Conservation (phyloP, 1,140 invertebrate species). For the Zaprionus ornatus region DNA sequence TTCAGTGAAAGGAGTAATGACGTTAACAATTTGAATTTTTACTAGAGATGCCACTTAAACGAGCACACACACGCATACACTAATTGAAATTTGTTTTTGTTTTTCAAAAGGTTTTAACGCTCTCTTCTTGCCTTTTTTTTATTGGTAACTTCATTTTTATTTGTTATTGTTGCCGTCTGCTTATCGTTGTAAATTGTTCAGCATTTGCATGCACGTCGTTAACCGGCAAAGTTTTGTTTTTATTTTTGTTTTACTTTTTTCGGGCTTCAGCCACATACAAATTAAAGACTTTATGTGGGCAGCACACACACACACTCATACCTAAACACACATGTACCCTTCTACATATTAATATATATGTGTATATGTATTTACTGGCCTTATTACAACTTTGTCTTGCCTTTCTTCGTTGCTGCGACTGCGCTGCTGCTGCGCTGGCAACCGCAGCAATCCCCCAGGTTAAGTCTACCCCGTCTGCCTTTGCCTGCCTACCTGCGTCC, state of each 20-base stretch:
- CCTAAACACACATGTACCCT: not conserved
- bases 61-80: not conserved
- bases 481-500: conserved; percentile 2
- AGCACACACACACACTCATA: conserved; percentile 8
- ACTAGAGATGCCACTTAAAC: not conserved
- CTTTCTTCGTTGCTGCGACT: conserved; percentile 87
- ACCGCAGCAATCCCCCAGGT: conserved; percentile 73
- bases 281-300: conserved; percentile 40
- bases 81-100: conserved; percentile 13
- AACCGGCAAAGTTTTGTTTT: conserved; percentile 52
- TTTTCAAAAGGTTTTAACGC: conserved; percentile 35
- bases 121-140: conserved; percentile 19
- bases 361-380: conserved; percentile 37
- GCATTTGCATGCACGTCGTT: conserved; percentile 72
- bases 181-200: conserved; percentile 59
- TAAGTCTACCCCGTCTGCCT: conserved; percentile 7
- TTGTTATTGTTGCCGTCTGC: conserved; percentile 33
- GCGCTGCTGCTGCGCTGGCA: conserved; percentile 85
- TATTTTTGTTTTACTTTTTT: conserved; percentile 39
- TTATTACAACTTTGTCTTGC: conserved; percentile 68
- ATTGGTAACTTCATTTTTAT: conserved; percentile 23
- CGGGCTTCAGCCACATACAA: conserved; percentile 35
- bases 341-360: not conserved
- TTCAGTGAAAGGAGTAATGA: conserved; percentile 20
- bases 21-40: conserved; percentile 30